phyloP scores from a whole-genome alignment of 2,888 invertebrate genomes.

The Agrotis exclamationis region DNA sequence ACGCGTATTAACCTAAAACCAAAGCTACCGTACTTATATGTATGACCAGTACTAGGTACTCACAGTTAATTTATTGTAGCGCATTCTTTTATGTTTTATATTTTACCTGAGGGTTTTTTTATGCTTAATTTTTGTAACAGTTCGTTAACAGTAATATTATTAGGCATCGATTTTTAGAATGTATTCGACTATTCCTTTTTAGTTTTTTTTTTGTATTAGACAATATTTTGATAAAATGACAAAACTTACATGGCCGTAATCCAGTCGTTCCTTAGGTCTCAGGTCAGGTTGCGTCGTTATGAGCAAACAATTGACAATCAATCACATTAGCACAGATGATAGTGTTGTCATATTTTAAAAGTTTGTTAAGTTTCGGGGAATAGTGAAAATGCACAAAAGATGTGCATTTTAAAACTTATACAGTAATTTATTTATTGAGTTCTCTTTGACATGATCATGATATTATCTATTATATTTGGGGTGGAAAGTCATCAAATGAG shows the following conservation, averaged over 20 bases:
- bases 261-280: neutral
- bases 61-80: slow-evolving; percentile 40
- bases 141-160: too few species aligned
- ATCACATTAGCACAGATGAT: neutral
- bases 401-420: too few species aligned
- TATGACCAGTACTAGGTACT: slow-evolving; percentile 37
- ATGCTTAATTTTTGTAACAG: too few species aligned
- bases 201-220: too few species aligned
- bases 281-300: neutral
- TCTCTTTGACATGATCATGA: too few species aligned
- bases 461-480: too few species aligned
- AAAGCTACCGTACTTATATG: slow-evolving; percentile 56
- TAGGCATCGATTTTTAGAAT: too few species aligned
- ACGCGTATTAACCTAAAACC: slow-evolving; percentile 72
- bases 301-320: neutral
- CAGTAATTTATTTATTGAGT: too few species aligned
- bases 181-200: too few species aligned
- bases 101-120: neutral
- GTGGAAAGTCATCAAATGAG: too few species aligned
- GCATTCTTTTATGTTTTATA: slow-evolving; percentile 27
- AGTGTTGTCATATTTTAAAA: neutral
- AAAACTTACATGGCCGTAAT: neutral
- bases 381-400: too few species aligned
- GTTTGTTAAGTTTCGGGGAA: too few species aligned
- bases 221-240: neutral